These are phyloP conservation scores for Panzeria rudis DNA, from an alignment of 2,888 invertebrate genomes.

Conservation along the genomic window DNA sequence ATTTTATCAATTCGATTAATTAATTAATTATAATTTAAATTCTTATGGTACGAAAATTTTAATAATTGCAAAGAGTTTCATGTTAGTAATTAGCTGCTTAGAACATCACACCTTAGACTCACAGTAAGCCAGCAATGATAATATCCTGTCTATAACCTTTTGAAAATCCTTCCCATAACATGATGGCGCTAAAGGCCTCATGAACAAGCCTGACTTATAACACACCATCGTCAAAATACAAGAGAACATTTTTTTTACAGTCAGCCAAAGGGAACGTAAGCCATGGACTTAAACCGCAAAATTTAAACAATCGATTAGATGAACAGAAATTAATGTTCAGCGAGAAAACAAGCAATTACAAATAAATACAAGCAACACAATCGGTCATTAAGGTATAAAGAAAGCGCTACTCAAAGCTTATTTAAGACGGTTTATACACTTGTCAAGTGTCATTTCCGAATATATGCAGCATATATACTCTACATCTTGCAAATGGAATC, in stretches of 20 bases:
- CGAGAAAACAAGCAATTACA: slow-evolving; percentile 47
- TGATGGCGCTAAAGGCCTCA: slow-evolving; percentile 64
- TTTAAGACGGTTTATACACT: too few species aligned
- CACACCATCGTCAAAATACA: slow-evolving; percentile 31
- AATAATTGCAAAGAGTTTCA: not conserved
- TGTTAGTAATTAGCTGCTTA: slow-evolving; percentile 36
- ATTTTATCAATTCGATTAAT: too few species aligned
- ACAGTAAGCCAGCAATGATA: slow-evolving; percentile 9
- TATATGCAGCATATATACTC: too few species aligned
- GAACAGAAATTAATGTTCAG: slow-evolving; percentile 64
- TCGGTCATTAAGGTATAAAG: not conserved
- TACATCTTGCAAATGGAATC: too few species aligned
- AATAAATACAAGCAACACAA: not conserved
- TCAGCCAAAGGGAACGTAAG: not conserved
- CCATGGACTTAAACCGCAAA: slow-evolving; percentile 40
- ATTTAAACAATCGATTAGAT: slow-evolving; percentile 71
- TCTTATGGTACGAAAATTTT: not conserved
- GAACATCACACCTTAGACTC: slow-evolving; percentile 49
- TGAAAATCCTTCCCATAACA: slow-evolving; percentile 16
- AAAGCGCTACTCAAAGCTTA: slow-evolving; percentile 7
- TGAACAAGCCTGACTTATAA: slow-evolving; percentile 48
- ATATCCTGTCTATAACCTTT: slow-evolving; percentile 41
- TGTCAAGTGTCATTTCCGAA: too few species aligned
- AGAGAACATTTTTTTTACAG: slow-evolving; percentile 1
- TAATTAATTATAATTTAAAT: not conserved